Evolutionary conservation across 2,113 vertebrate species (phyloP).

Genomic region (Toxotes chatareus): DNA sequence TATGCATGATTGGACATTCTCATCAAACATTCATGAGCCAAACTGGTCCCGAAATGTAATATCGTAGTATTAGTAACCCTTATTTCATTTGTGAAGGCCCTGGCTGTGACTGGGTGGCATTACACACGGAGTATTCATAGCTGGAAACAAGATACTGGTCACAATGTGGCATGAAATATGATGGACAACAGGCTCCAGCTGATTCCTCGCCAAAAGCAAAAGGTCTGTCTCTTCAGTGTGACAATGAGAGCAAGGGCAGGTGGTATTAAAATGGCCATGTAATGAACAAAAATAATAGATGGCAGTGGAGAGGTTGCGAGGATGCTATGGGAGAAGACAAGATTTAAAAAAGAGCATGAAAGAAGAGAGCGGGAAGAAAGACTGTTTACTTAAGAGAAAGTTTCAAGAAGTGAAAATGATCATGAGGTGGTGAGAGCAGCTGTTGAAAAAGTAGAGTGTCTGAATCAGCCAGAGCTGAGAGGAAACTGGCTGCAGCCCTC

Average conservation of each 20-base stretch:
- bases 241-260: conserved; percentile 42
- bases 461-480: conserved; percentile 28
- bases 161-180: conserved; percentile 58
- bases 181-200: conserved; percentile 47
- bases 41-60: conserved; percentile 75
- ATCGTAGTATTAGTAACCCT: conserved; percentile 66
- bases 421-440: conserved; percentile 34
- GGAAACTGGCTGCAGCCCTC: conserved; percentile 42
- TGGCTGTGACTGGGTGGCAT: conserved; percentile 40
- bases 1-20: conserved; percentile 76
- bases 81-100: conserved; percentile 63
- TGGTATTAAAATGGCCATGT: conserved; percentile 21
- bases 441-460: conserved; percentile 35
- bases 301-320: conserved; percentile 6
- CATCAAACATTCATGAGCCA: conserved; percentile 79
- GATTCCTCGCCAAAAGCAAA: conserved; percentile 40
- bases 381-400: conserved; percentile 33
- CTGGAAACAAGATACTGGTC: conserved; percentile 32
- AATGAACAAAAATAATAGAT: conserved; percentile 19
- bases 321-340: conserved; percentile 12
- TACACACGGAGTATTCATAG: conserved; percentile 13
- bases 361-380: conserved; percentile 9
- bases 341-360: conserved; percentile 13
- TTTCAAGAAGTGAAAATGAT: conserved; percentile 12
- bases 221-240: neutral